Evolutionary conservation across 2,888 invertebrate species (phyloP).

Genomic region (Flexamia atlantica): DNA sequence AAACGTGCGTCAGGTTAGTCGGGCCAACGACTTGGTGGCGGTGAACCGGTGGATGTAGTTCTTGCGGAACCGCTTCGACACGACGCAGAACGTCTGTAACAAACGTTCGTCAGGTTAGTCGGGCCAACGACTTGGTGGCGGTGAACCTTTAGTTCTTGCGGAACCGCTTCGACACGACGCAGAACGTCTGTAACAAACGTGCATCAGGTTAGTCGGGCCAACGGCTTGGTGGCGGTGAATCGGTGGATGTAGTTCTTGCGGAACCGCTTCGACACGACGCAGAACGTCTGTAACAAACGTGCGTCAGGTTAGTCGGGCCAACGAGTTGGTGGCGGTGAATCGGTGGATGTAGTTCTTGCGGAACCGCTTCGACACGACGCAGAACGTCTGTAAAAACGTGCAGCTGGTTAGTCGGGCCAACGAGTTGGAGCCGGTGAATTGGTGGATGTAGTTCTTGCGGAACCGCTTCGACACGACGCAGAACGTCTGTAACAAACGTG

Average conservation of each 20-base stretch:
- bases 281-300: constrained; percentile 90
- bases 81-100: constrained; percentile 97
- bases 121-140: no score
- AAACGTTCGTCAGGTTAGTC: constrained; percentile 65
- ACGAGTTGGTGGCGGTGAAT: constrained; percentile 87
- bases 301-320: constrained; percentile 76
- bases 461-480: constrained; percentile 88
- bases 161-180: constrained; percentile 86
- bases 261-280: constrained; percentile 96
- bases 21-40: constrained; percentile 93
- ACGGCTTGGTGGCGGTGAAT: constrained; percentile 93
- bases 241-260: constrained; percentile 97
- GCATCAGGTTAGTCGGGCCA: constrained; percentile 80
- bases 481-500: constrained; percentile 88
- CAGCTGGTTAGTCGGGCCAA: neutral
- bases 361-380: constrained; percentile 96
- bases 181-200: constrained; percentile 90
- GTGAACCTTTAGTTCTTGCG: no score
- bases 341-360: constrained; percentile 97
- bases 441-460: no score
- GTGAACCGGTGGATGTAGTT: constrained; percentile 98
- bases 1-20: neutral
- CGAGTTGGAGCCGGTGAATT: no score
- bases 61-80: constrained; percentile 95
- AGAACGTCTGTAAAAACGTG: constrained; percentile 91